These are phyloP conservation scores for Parnassius mnemosyne DNA, from an alignment of 2,888 invertebrate species.

Conservation along the genomic window DNA sequence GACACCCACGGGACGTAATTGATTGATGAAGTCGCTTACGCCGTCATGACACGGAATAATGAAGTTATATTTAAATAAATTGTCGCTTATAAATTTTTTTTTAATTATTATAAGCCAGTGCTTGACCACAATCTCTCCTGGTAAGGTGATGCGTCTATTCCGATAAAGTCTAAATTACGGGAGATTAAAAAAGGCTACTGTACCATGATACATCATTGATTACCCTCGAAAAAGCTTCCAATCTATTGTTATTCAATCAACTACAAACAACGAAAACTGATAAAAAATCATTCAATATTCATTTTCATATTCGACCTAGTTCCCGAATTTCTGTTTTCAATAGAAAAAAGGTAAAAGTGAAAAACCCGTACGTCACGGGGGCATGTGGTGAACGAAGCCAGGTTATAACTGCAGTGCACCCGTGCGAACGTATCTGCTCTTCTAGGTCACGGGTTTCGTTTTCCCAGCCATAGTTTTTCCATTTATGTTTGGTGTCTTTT, in stretches of 20 bases:
- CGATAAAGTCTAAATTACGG: background rate
- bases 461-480: constrained; percentile 1
- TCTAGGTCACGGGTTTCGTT: constrained; percentile 8
- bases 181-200: constrained; percentile 9
- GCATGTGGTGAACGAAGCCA: constrained; percentile 7
- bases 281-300: constrained; percentile 28
- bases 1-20: no score
- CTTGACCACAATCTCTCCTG: no score
- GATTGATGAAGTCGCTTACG: no score
- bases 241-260: constrained; percentile 26
- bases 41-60: no score
- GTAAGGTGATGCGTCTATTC: background rate
- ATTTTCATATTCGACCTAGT: constrained; percentile 27
- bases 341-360: constrained; percentile 9
- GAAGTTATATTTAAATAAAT: background rate
- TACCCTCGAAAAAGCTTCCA: constrained; percentile 24
- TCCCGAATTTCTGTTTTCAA: constrained; percentile 9
- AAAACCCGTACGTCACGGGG: constrained; percentile 1
- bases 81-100: background rate
- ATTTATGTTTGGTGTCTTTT: background rate
- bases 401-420: constrained; percentile 2
- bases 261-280: constrained; percentile 15
- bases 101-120: no score
- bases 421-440: background rate
- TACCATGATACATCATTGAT: constrained; percentile 24